These are phyloP conservation scores for Motacilla alba DNA, from an alignment of 2,113 vertebrate genomes.

Conservation along the genomic window DNA sequence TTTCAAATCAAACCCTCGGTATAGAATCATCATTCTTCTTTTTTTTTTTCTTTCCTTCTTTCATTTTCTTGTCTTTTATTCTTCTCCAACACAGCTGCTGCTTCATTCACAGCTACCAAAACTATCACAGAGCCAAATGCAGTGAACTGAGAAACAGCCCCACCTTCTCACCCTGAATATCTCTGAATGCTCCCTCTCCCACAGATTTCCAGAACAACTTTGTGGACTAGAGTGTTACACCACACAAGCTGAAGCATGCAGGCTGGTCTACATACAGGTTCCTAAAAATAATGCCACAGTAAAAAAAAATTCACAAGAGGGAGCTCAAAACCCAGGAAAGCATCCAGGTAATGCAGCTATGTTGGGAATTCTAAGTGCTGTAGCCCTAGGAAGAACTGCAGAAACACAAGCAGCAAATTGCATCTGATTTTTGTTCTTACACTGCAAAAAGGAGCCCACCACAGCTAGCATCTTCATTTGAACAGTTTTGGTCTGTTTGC, in stretches of 20 bases:
- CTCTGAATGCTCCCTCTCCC: not conserved
- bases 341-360: not conserved
- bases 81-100: not conserved
- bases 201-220: not conserved
- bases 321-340: slow-evolving; percentile 29
- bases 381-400: not conserved
- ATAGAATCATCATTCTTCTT: not conserved
- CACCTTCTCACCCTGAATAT: not conserved
- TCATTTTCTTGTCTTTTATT: not conserved
- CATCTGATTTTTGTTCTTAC: not conserved
- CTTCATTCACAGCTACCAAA: not conserved
- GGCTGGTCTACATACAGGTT: not conserved
- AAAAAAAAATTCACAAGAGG: slow-evolving; percentile 10
- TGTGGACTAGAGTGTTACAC: not conserved
- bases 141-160: not conserved
- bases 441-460: not conserved
- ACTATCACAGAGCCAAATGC: not conserved
- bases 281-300: not conserved
- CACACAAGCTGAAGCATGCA: not conserved
- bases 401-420: not conserved
- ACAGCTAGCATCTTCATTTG: not conserved
- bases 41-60: not conserved
- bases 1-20: not conserved
- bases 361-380: not conserved
- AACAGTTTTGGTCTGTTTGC: slow-evolving; percentile 18